Evolutionary conservation across 2,888 invertebrate species (phyloP).

Genomic region (Diarsia brunnea): DNA sequence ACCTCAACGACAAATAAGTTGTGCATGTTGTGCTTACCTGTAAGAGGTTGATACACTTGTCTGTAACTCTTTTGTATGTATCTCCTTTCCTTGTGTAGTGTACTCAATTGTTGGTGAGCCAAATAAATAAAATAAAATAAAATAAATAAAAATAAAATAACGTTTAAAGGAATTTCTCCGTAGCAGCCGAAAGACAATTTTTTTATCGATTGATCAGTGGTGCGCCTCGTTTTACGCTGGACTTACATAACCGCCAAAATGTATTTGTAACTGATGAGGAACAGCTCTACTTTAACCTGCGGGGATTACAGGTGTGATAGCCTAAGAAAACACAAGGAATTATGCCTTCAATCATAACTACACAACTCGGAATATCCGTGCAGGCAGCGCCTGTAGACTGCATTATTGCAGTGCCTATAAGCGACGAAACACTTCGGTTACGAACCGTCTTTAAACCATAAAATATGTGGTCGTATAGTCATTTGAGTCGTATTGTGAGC

Average conservation of each 20-base stretch:
- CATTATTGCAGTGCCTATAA: background rate
- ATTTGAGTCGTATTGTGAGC: background rate
- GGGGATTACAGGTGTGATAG: background rate
- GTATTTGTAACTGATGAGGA: background rate
- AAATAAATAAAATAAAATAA: too few species aligned
- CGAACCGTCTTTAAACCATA: background rate
- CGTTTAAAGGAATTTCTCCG: background rate
- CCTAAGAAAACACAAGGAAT: background rate
- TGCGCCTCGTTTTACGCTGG: background rate
- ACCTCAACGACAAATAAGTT: too few species aligned
- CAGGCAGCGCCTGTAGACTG: background rate
- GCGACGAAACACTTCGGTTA: background rate
- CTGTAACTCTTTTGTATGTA: too few species aligned
- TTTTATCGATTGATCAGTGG: background rate
- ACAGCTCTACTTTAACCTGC: background rate
- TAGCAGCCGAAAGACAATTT: background rate
- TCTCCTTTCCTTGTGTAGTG: too few species aligned
- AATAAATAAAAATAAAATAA: too few species aligned
- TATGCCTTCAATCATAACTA: background rate
- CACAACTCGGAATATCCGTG: background rate
- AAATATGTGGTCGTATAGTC: background rate
- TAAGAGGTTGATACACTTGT: too few species aligned
- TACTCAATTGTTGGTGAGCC: too few species aligned
- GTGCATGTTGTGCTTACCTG: too few species aligned
- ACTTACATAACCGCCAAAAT: background rate